phyloP scores from a whole-genome alignment of 2,888 invertebrate genomes.

The Zhengitettix transpicula region DNA sequence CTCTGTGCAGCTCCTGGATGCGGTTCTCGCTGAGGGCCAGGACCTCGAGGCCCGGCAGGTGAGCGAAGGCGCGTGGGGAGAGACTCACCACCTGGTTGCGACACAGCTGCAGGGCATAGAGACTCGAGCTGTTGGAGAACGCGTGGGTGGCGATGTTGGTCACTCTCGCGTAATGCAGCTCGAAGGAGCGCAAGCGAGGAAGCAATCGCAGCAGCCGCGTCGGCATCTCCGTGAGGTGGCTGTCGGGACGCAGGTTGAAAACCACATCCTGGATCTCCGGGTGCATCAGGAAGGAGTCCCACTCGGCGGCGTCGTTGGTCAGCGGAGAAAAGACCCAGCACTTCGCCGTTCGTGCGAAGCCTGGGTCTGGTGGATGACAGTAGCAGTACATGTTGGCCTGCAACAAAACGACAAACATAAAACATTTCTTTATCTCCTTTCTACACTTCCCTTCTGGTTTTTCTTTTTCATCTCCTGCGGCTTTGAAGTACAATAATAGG shows the following conservation, averaged over 20 bases:
- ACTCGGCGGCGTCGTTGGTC: constrained; percentile 30
- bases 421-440: too few species aligned
- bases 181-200: constrained; percentile 45
- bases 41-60: constrained; percentile 48
- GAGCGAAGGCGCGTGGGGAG: constrained; percentile 52
- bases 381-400: too few species aligned
- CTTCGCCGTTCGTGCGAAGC: constrained; percentile 50
- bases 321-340: constrained; percentile 60
- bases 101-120: constrained; percentile 38
- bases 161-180: constrained; percentile 56
- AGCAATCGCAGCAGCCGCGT: constrained; percentile 49
- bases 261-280: constrained; percentile 36
- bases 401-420: too few species aligned
- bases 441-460: too few species aligned
- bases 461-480: too few species aligned
- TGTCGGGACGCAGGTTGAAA: constrained; percentile 52
- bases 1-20: constrained; percentile 47
- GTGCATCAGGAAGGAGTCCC: constrained; percentile 59
- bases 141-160: constrained; percentile 50
- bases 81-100: constrained; percentile 53
- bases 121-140: constrained; percentile 48
- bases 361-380: constrained; percentile 23
- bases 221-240: constrained; percentile 52
- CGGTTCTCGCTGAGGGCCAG: constrained; percentile 55
- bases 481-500: too few species aligned